phyloP scores from a whole-genome alignment of 1,140 invertebrate species.

The Bathynomus jamesi region DNA sequence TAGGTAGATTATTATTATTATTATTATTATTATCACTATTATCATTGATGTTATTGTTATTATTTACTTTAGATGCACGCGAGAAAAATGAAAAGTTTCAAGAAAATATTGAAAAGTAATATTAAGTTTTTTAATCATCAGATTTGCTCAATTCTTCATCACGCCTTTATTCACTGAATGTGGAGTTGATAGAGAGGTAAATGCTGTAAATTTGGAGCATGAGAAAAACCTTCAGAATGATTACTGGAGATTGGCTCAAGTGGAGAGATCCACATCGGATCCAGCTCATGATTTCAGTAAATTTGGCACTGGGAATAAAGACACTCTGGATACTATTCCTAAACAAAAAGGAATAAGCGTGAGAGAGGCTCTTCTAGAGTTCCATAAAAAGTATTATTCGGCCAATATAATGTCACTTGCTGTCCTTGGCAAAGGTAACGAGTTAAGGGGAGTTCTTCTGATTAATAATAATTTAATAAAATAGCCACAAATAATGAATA shows the following conservation, averaged over 20 bases:
- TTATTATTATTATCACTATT: not conserved
- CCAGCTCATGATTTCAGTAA: slow-evolving; percentile 75
- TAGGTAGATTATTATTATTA: not conserved
- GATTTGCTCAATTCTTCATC: slow-evolving; percentile 94
- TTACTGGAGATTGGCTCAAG: slow-evolving; percentile 48
- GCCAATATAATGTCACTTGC: slow-evolving; percentile 84
- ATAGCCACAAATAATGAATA: too few species aligned
- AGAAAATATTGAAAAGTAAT: too few species aligned
- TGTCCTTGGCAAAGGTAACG: slow-evolving; percentile 82
- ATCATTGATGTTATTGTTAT: not conserved
- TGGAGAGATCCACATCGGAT: slow-evolving; percentile 71
- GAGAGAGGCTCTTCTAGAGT: slow-evolving; percentile 76
- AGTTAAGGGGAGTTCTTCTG: too few species aligned
- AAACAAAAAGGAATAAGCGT: slow-evolving; percentile 70
- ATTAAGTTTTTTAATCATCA: slow-evolving; percentile 41
- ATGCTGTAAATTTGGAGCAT: slow-evolving; percentile 92
- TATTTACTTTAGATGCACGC: too few species aligned
- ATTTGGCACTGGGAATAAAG: slow-evolving; percentile 73
- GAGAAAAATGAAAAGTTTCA: too few species aligned
- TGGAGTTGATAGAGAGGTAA: slow-evolving; percentile 84
- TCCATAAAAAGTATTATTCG: slow-evolving; percentile 88
- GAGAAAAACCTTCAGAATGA: slow-evolving; percentile 77
- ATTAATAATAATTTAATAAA: too few species aligned
- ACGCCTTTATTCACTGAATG: slow-evolving; percentile 81
- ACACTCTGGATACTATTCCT: slow-evolving; percentile 72